Evolutionary conservation across 2,888 invertebrate species (phyloP), one percentile per base, ranked within the genome.

Genomic region (Tetranychus truncatus): DNA sequence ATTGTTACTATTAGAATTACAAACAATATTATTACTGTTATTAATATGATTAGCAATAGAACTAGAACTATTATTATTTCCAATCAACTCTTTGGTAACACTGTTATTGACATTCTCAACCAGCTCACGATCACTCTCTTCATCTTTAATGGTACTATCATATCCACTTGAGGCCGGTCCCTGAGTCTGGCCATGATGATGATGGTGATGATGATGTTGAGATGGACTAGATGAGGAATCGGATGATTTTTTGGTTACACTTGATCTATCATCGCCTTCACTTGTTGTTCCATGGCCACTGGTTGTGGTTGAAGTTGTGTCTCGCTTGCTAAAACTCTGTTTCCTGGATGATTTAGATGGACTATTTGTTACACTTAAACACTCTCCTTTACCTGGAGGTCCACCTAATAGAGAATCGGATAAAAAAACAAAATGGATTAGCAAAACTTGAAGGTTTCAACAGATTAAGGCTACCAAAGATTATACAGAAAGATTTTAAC

Each of bases 261-360:
- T 72, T 21, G 75, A 76, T n/a, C 75, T 69, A 55, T 76, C 76
- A n/a, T 55, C 55, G 55, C 76, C 76, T 69, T 76, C 76, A 67
- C 75, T 75, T 21, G 72, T 76, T 20, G 76, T 76, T 21, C 76
- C 76, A 67, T 76, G 76, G 1, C 76, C 76, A 67, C 73, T 73
- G 6, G 76, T 76, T 18, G 76, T 76, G 18, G 76, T 76, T 24
- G 76, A 76, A 8, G 76, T 76, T 66, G 76, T 76, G 66, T 76
- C 75, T 15, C 76, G 67, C 24, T 76, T 76, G 45, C 66, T 69
- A 34, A 69, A 67, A 34, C 67, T 45, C 20, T 75, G 73, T 24
- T 75, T 71, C 18, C 71, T 9, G 20, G 74, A 73, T 18, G 75
- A 74, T 73, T 75, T 75, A 1, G 72, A 45, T 20, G 71, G 74